Base-by-base conservation (phyloP, 2,888 invertebrate genomes). In the Deilephila porcellus region DNA sequence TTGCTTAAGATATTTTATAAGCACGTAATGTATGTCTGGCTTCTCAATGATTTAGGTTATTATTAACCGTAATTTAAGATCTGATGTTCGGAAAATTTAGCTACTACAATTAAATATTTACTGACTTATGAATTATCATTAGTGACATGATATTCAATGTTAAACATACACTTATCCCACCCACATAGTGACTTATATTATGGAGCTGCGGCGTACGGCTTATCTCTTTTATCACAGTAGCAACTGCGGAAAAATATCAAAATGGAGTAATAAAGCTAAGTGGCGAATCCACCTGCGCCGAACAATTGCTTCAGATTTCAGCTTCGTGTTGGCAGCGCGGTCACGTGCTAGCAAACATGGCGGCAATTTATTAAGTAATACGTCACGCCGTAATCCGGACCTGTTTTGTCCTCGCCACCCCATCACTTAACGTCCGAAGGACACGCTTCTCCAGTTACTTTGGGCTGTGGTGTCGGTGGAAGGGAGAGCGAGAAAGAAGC, bases 391-490 rank as follows among this genome's bases (percentile, higher is more conserved):
- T 84, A 89, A 90, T 90, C 85, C 92, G 88, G 86, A 89, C 86
- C 93, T 93, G 92, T 79, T 76, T 76, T 83, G 84, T 87, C 85
- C 81, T 82, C 79, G 80, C 83, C 85, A 82, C 89, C 90, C 90
- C 85, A 87, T 86, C 89, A 88, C 88, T 91, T 92, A 90, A 85
- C 83, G 87, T 85, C 83, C 84, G 87, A 88, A 90, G 89, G 91
- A 91, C 90, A 89, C 81, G 86, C 79, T 77, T 84, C 86, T 88
- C 85, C 83, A 81, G 85, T 91, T 91, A 86, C 88, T 85, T 89
- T 82, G 80, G 77, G 84, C 81, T 82, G 84, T 19, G 86, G 80
- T 29, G 74, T 79, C 77, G 74, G 85, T 87, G 80, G 11, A 73
- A 74, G 32, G 53, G 32, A 34, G 37, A 71, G 53, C 52, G n/a